phyloP scores from a whole-genome alignment of 2,888 invertebrate species.

The Drosophila paramelanica region DNA sequence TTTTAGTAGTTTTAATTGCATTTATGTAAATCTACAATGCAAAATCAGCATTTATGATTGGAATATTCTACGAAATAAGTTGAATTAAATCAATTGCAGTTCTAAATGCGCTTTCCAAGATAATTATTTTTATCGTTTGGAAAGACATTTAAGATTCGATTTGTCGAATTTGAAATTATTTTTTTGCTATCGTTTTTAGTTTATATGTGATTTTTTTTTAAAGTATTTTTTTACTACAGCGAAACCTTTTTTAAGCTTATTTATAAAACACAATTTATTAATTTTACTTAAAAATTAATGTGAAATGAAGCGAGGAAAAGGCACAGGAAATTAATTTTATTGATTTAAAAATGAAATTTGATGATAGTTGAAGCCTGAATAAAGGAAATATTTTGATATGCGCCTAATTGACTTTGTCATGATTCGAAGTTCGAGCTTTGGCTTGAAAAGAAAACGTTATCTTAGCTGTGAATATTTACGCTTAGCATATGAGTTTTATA shows the following conservation, averaged over 20 bases:
- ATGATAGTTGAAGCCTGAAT: constrained; percentile 24
- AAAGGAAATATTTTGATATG: constrained; percentile 60
- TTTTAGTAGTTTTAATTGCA: constrained; percentile 54
- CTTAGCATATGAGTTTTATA: constrained; percentile 29
- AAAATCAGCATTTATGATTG: constrained; percentile 58
- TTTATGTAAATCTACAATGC: constrained; percentile 40
- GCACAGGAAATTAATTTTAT: constrained; percentile 68
- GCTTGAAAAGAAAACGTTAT: constrained; percentile 42
- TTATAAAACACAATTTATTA: constrained; percentile 42
- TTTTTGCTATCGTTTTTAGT: constrained; percentile 7
- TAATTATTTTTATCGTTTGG: constrained; percentile 12
- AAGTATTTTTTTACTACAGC: constrained; percentile 66
- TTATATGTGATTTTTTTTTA: constrained; percentile 25
- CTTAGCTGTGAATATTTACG: constrained; percentile 56
- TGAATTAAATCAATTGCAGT: constrained; percentile 42
- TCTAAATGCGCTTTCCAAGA: constrained; percentile 25
- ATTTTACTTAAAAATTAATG: constrained; percentile 13
- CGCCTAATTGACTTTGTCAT: constrained; percentile 70
- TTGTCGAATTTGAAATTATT: constrained; percentile 26
- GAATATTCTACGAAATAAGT: constrained; percentile 44
- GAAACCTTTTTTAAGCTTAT: constrained; percentile 82
- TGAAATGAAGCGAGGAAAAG: constrained; percentile 65
- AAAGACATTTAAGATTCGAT: constrained; percentile 28
- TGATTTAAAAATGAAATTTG: neutral
- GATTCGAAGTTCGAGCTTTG: constrained; percentile 41